phyloP scores from a whole-genome alignment of 53 echinoderm and acorn worm genomes.

The Temnopleurus reevesii region DNA sequence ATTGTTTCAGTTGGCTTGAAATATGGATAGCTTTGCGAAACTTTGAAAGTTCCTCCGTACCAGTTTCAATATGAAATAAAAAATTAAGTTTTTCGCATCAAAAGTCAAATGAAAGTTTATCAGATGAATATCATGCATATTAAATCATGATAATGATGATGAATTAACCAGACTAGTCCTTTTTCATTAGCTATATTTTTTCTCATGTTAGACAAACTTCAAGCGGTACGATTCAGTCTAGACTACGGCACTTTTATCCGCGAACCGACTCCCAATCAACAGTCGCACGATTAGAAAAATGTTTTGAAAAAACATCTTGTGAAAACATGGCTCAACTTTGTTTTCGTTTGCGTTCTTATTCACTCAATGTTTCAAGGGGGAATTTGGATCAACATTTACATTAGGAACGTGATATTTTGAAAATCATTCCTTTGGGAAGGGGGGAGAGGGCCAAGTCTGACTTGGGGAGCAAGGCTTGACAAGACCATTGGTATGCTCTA shows the following conservation, averaged over 20 bases:
- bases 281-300: slow-evolving; percentile 13
- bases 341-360: neutral
- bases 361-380: neutral
- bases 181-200: no score
- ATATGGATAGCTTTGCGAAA: no score
- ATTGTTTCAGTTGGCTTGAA: no score
- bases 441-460: slow-evolving; percentile 14
- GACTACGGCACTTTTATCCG: neutral
- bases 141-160: no score
- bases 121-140: no score
- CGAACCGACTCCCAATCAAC: neutral
- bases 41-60: no score
- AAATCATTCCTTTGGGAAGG: slow-evolving; percentile 14
- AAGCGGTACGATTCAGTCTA: neutral
- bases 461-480: neutral
- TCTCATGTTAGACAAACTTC: no score
- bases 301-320: slow-evolving; percentile 23
- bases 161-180: no score
- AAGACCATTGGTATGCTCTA: neutral
- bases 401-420: slow-evolving; percentile 24
- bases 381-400: slow-evolving; percentile 20
- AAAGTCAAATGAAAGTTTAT: no score
- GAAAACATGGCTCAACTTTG: slow-evolving; percentile 18
- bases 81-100: no score
- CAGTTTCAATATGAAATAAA: no score